Conservation (phyloP, 2,888 invertebrate species). For the Dendrolimus pini region DNA sequence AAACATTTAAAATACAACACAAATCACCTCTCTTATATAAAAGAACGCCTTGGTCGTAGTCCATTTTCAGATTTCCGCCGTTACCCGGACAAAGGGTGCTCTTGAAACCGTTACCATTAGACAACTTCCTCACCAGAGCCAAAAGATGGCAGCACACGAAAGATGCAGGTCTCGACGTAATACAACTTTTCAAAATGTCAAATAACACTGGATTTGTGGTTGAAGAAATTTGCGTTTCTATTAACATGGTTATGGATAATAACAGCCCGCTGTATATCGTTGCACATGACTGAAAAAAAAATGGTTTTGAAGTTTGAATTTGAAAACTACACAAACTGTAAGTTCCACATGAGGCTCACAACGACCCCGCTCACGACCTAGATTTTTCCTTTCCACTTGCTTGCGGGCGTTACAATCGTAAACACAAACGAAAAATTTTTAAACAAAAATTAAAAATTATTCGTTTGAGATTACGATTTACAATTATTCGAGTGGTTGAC, state of each 20-base stretch:
- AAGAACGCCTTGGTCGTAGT: slow-evolving; percentile 62
- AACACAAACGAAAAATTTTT: too few species aligned
- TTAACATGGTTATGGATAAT: slow-evolving; percentile 25
- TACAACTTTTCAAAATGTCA: slow-evolving; percentile 30
- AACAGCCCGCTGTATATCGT: slow-evolving; percentile 47
- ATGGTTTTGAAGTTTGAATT: not conserved
- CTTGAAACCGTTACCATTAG: slow-evolving; percentile 19
- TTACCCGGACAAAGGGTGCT: slow-evolving; percentile 31
- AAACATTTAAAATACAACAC: too few species aligned
- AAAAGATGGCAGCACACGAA: slow-evolving; percentile 34
- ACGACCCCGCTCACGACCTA: too few species aligned
- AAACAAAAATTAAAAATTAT: too few species aligned
- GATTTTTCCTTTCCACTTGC: too few species aligned
- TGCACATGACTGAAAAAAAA: slow-evolving; percentile 49
- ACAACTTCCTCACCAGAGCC: slow-evolving; percentile 21
- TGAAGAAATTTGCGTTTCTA: slow-evolving; percentile 14
- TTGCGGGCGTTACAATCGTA: too few species aligned
- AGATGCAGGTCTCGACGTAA: slow-evolving; percentile 40
- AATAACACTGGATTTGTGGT: slow-evolving; percentile 13
- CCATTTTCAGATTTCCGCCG: slow-evolving; percentile 44
- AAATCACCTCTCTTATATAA: slow-evolving; percentile 53
- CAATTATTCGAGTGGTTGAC: too few species aligned
- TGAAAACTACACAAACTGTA: too few species aligned
- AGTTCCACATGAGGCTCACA: too few species aligned
- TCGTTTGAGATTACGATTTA: too few species aligned